These are phyloP conservation scores for Calosoma granatense DNA, from an alignment of 1,140 invertebrate genomes.

Conservation along the genomic window DNA sequence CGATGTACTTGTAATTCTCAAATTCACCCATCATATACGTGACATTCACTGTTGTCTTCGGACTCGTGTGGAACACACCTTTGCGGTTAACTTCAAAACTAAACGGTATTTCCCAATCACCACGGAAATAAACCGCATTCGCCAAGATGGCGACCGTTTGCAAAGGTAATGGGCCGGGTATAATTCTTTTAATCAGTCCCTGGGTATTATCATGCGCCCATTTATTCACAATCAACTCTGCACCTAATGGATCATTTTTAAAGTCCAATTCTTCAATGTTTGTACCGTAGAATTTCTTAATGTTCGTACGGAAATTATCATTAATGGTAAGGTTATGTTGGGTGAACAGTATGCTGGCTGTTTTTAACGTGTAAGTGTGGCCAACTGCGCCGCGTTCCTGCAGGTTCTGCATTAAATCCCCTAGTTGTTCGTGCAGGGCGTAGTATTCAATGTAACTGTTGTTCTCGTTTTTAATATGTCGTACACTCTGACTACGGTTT, in stretches of 20 bases:
- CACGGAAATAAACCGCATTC: conserved; percentile 67
- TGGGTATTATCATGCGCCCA: conserved; percentile 50
- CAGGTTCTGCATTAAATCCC: conserved; percentile 17
- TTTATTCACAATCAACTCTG: conserved; percentile 42
- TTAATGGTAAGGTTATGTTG: conserved; percentile 35
- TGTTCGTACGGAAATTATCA: conserved; percentile 33
- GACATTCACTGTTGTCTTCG: conserved; percentile 14
- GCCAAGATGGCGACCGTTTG: conserved; percentile 48
- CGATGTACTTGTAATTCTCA: conserved; percentile 19
- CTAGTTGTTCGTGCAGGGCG: conserved; percentile 15
- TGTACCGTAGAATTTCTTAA: conserved; percentile 35
- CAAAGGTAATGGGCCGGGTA: conserved; percentile 17
- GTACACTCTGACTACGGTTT: conserved; percentile 16
- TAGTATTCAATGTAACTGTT: conserved; percentile 14
- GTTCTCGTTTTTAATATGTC: conserved; percentile 15
- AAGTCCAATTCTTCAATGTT: conserved; percentile 41
- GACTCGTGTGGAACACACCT: conserved; percentile 40
- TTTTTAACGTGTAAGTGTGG: conserved; percentile 30
- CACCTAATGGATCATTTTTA: conserved; percentile 24
- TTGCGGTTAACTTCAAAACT: conserved; percentile 39
- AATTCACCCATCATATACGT: conserved; percentile 22
- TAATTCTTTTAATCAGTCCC: conserved; percentile 45
- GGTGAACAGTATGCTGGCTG: conserved; percentile 44
- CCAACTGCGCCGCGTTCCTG: neutral
- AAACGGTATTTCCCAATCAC: conserved; percentile 54